phyloP scores from a whole-genome alignment of 2,113 vertebrate genomes.

The Chaetorhynchus papuensis region DNA sequence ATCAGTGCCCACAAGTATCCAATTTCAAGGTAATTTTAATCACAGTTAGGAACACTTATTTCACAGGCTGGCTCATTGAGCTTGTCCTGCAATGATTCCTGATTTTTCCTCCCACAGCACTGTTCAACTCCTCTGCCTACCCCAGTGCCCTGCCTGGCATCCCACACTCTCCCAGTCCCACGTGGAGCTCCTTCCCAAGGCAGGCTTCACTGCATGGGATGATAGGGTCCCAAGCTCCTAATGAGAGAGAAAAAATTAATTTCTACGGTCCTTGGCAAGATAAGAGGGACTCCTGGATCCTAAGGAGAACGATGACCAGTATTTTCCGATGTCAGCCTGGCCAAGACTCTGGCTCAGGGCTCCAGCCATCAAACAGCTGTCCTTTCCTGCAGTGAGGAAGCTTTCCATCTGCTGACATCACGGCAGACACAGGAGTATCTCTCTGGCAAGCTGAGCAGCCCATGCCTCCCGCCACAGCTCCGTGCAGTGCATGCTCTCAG shows the following conservation, averaged over 20 bases:
- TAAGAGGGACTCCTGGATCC: background rate
- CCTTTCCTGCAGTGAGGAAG: background rate
- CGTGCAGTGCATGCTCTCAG: background rate
- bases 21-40: slow-evolving; percentile 26
- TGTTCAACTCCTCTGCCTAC: background rate
- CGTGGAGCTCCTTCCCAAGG: background rate
- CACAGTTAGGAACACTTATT: background rate
- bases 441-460: background rate
- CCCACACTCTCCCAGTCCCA: background rate
- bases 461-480: background rate
- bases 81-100: background rate
- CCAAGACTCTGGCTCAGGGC: background rate
- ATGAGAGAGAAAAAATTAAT: background rate
- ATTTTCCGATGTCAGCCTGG: background rate
- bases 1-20: background rate
- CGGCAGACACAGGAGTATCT: background rate
- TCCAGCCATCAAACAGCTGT: background rate
- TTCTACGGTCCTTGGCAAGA: background rate
- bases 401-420: background rate
- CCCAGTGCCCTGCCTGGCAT: background rate
- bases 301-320: fast-evolving
- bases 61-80: background rate
- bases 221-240: background rate
- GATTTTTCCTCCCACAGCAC: background rate
- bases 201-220: background rate